Percentiles rank a stretch among this genome's conserved stretches.
Conservation (phyloP, 2,797 vertebrate genomes). For the Chaenodraco wilsoni region DNA sequence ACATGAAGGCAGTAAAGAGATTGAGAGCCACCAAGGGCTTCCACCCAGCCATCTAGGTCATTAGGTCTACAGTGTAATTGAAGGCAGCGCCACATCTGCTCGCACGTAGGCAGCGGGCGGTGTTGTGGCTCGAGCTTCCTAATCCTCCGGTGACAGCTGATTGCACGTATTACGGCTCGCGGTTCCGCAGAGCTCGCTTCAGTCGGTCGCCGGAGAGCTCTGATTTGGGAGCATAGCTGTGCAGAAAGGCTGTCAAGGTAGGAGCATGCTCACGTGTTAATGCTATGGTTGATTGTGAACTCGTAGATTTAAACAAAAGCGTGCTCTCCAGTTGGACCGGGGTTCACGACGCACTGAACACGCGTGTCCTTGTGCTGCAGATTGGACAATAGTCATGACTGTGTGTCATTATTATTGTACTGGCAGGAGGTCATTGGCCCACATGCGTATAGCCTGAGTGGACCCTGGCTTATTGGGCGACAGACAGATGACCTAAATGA, state of each 20-base stretch:
- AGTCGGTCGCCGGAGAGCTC: constrained; percentile 35
- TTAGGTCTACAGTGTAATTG: constrained; percentile 82
- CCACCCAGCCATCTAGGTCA: constrained; percentile 79
- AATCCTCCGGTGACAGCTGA: constrained; percentile 72
- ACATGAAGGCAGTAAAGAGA: constrained; percentile 54
- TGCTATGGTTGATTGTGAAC: background rate
- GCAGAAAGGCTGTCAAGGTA: constrained; percentile 24
- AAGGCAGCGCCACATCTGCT: constrained; percentile 79
- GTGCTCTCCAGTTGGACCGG: constrained; percentile 1
- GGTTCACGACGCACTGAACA: constrained; percentile 6
- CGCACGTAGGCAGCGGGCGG: constrained; percentile 63
- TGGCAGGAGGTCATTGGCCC: constrained; percentile 57
- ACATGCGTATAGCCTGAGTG: constrained; percentile 61
- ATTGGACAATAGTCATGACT: constrained; percentile 45
- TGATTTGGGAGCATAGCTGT: constrained; percentile 5
- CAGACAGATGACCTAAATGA: constrained; percentile 80
- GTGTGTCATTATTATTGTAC: constrained; percentile 28
- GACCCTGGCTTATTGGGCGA: constrained; percentile 74
- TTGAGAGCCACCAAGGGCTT: constrained; percentile 54
- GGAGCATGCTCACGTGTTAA: background rate
- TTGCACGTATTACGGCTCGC: constrained; percentile 43
- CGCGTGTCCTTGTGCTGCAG: background rate
- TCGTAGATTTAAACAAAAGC: background rate
- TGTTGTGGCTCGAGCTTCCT: constrained; percentile 63
- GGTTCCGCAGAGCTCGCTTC: constrained; percentile 36